Evolutionary conservation across 64 coral and sea anemone species (phyloP), one percentile per base, ranked within the genome.

Genomic region (Porites australiensis): DNA sequence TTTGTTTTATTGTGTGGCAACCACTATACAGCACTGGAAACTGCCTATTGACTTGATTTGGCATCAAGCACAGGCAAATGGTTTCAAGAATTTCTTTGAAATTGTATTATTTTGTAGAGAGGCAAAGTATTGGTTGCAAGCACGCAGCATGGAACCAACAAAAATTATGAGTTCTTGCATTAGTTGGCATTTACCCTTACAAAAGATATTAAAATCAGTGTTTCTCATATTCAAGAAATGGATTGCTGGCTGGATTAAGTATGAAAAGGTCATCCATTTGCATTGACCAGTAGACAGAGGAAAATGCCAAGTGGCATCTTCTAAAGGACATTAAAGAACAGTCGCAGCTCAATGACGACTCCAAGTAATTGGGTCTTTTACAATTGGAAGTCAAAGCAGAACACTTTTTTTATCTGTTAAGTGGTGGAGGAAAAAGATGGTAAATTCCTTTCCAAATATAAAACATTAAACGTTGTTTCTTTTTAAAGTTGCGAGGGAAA

Each of bases 241-340:
- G 18, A 23, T 59, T 70, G n/a, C 66, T 70, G 66, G 66, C 19
- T 70, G 66, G 66, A 70, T 70, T 70, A 18, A 70, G 66, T 70
- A 70, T 70, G 66, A 70, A 70, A 70, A 70, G 66, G 66, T 22
- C 66, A 70, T 70, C 66, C 9, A 4, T 70, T n/a, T 70, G 37
- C 66, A 22, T 22, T n/a, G 66, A 70, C 20, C 66, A 70, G 13
- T 70, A 22, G 66, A 70, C 66, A 70, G 66, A 70, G 66, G 66
- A 70, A 70, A 70, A 70, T 70, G 66, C 66, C 66, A 19, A 22
- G 66, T 70, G 66, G n/a, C 66, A 22, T 70, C 66, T 70, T 22
- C 10, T 70, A 23, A 22, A 70, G 66, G 37, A 22, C 37, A 70
- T 70, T 70, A 22, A 65, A 70, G 66, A 70, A 70, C 66, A n/a